Base-by-base conservation (phyloP, 2,888 invertebrate genomes). In the Achlya flavicornis region DNA sequence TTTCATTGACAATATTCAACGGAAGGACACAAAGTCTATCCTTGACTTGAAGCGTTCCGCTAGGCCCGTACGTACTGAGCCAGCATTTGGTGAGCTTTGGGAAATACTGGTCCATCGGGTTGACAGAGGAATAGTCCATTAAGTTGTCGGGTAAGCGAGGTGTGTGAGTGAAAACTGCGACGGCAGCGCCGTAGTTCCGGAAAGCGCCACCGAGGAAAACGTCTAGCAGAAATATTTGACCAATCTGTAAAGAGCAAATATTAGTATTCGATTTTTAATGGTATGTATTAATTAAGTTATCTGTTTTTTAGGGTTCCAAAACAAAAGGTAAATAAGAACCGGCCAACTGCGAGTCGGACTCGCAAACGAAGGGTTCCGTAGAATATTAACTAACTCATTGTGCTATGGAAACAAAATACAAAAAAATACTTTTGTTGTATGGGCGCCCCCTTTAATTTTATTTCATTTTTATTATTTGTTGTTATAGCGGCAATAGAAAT, bases 1-100 rank as follows among this genome's bases (percentile, higher is more conserved):
- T 97, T 80, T 97, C 97, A 79, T 97, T 97, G 58, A 97, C 94
- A 71, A 97, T 95, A 79, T 97, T 97, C 10, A 97, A 79, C 0
- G 97, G 96, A 14, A 97, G 88, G n/a, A 97, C 94, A 75, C 97
- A 97, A 0, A 97, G 90, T 0, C 95, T 94, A 77, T 96, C 96
- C 68, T 91, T 90, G 0, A 86, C 78, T 75, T 96, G 94, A 1
- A 94, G 70, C 5, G 91, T 85, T 4, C 96, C 96, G 0, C 95
- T 93, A 0, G 95, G 94, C 3, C 96, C 96, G 66, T 93, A 95
- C 69, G 83, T 93, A 63, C 94, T 87, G 66, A 95, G 92, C 73
- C 91, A 93, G 82, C 96, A 96, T 80, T 95, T 96, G 14, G 96
- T 95, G 32, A 96, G 87, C 83, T 96, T 96, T 0, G 96, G 96